These are phyloP conservation scores for Cinclus mexicanus DNA, from an alignment of 2,113 vertebrate genomes.

Conservation along the genomic window DNA sequence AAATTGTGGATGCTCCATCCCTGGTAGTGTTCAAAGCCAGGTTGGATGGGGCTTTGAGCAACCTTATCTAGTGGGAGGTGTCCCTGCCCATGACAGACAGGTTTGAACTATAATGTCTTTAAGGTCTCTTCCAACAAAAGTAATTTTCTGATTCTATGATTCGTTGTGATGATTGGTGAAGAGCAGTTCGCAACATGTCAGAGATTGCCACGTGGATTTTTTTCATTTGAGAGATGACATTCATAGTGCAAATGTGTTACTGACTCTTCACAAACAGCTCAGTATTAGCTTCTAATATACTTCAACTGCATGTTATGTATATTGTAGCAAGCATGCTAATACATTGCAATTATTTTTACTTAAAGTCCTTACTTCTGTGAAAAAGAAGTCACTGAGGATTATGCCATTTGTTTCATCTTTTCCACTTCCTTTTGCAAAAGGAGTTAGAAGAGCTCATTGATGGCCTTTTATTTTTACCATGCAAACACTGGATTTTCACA, in stretches of 20 bases:
- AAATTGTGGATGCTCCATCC: not conserved
- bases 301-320: not conserved
- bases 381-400: not conserved
- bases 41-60: not conserved
- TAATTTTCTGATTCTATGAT: not conserved
- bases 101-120: not conserved
- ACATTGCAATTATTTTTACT: not conserved
- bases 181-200: not conserved
- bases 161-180: not conserved
- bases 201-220: not conserved
- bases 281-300: not conserved
- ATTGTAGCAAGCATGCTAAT: not conserved
- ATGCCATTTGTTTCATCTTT: not conserved
- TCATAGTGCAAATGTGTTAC: slow-evolving; percentile 1
- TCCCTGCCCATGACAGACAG: not conserved
- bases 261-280: not conserved
- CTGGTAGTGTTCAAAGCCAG: not conserved
- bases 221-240: slow-evolving; percentile 23
- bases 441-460: not conserved
- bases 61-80: not conserved
- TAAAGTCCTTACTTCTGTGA: not conserved
- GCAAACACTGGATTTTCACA: not conserved
- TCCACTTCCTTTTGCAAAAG: not conserved
- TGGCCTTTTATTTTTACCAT: not conserved
- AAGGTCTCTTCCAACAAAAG: not conserved